Evolutionary conservation across 1,140 invertebrate species (phyloP).

Genomic region (Leucophenga varia): DNA sequence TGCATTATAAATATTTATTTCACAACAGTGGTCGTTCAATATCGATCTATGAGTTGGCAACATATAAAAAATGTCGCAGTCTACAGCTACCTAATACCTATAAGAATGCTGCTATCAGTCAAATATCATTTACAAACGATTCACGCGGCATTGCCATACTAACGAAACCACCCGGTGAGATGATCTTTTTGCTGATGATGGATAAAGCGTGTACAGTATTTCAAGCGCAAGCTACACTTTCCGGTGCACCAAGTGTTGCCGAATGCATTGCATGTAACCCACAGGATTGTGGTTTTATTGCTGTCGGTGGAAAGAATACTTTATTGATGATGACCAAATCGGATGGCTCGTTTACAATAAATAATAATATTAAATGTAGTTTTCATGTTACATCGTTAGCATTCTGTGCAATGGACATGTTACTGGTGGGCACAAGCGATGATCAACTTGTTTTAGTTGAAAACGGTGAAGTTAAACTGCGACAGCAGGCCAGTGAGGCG

Average conservation of each 20-base stretch:
- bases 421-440: constrained; percentile 70
- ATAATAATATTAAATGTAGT: constrained; percentile 74
- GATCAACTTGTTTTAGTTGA: constrained; percentile 74
- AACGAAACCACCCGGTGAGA: constrained; percentile 73
- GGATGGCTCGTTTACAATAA: constrained; percentile 70
- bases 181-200: constrained; percentile 71
- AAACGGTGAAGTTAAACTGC: constrained; percentile 70
- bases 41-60: constrained; percentile 62
- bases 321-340: constrained; percentile 72
- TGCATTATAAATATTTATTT: constrained; percentile 1
- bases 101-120: constrained; percentile 60
- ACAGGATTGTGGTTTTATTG: constrained; percentile 68
- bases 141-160: constrained; percentile 70
- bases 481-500: constrained; percentile 60
- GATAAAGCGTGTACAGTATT: constrained; percentile 76
- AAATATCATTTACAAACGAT: constrained; percentile 73
- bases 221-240: constrained; percentile 63
- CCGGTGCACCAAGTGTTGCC: constrained; percentile 56
- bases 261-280: constrained; percentile 63
- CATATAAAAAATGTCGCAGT: constrained; percentile 61
- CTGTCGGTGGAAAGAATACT: constrained; percentile 67
- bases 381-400: constrained; percentile 64
- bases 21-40: constrained; percentile 31
- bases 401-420: constrained; percentile 68
- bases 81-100: constrained; percentile 60